phyloP scores from a whole-genome alignment of 2,113 vertebrate genomes.

The Plotosus lineatus region DNA sequence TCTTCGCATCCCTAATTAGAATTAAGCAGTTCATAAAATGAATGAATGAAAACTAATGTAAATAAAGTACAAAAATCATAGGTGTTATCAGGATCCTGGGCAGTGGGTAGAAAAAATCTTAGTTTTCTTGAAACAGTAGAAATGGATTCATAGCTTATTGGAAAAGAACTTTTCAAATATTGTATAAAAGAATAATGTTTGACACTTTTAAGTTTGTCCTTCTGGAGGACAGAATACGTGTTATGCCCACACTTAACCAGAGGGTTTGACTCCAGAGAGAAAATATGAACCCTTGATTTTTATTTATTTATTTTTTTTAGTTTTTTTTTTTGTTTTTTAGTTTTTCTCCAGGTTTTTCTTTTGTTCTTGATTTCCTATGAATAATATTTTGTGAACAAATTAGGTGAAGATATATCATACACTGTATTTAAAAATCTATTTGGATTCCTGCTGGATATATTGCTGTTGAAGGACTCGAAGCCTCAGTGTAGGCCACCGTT shows the following conservation, averaged over 20 bases:
- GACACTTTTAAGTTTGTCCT: not conserved
- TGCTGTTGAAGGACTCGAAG: not conserved
- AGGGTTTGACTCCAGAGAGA: not conserved
- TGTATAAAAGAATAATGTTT: not conserved
- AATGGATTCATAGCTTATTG: too few species aligned
- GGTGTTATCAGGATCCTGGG: too few species aligned
- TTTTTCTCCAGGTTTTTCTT: too few species aligned
- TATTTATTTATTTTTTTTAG: too few species aligned
- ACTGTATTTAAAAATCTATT: not conserved
- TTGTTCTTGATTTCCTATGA: not conserved
- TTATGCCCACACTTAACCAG: not conserved
- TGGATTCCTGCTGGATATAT: not conserved
- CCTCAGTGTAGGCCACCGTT: not conserved
- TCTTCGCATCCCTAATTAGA: too few species aligned
- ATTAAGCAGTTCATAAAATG: too few species aligned
- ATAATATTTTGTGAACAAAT: not conserved
- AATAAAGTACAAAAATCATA: too few species aligned
- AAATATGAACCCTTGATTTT: not conserved
- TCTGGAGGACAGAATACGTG: not conserved
- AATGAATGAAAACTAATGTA: too few species aligned
- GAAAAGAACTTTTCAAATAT: too few species aligned
- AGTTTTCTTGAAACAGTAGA: too few species aligned
- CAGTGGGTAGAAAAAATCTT: too few species aligned
- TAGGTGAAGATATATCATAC: not conserved
- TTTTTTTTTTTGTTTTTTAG: too few species aligned